A percentile compares a stretch with the other conserved stretches of the same genome.
phyloP scores from a whole-genome alignment of 2,113 vertebrate genomes.

The Scalopus aquaticus region DNA sequence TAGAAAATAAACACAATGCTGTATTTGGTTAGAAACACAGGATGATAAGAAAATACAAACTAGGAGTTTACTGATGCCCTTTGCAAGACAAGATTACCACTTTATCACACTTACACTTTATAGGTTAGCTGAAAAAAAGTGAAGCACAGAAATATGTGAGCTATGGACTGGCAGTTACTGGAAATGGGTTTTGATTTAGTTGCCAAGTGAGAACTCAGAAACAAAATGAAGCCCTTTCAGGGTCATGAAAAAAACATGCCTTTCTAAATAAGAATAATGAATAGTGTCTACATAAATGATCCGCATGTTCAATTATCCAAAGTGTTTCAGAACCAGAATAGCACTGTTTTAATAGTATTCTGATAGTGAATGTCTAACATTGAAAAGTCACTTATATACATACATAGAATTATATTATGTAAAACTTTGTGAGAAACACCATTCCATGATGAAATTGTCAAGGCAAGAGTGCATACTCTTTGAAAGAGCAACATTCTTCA shows the following conservation, averaged over 20 bases:
- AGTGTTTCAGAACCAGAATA: constrained; percentile 31
- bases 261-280: constrained; percentile 75
- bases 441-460: constrained; percentile 21
- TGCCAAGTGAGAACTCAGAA: constrained; percentile 66
- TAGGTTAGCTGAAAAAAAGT: constrained; percentile 24
- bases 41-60: constrained; percentile 48
- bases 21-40: constrained; percentile 45
- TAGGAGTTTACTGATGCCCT: constrained; percentile 1
- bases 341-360: constrained; percentile 63
- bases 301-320: constrained; percentile 53
- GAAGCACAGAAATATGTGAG: constrained; percentile 33
- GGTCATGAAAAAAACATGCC: constrained; percentile 54
- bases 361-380: constrained; percentile 15
- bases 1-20: constrained; percentile 47
- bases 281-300: constrained; percentile 48
- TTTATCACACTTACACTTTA: constrained; percentile 41
- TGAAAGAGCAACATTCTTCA: neutral
- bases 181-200: constrained; percentile 74
- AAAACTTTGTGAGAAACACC: neutral
- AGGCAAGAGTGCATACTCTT: neutral
- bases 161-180: constrained; percentile 54
- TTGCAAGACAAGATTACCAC: constrained; percentile 22
- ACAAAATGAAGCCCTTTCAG: constrained; percentile 60
- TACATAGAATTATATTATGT: neutral
- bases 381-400: constrained; percentile 36